Evolutionary conservation across 1,140 invertebrate genomes (phyloP).

Genomic region (Pseudachorutes palmiensis): DNA sequence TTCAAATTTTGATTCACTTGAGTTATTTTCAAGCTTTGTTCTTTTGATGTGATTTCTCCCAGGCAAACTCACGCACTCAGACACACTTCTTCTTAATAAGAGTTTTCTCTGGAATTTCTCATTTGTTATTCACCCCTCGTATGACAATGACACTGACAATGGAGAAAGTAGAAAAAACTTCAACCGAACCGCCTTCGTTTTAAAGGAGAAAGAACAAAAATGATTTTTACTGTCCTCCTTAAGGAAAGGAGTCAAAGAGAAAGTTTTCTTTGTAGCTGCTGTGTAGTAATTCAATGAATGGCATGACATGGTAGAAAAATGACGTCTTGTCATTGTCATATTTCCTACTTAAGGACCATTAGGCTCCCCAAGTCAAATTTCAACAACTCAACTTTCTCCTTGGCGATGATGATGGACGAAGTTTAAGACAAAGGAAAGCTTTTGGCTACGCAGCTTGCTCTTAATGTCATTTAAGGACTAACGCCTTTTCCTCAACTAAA

Average conservation of each 20-base stretch:
- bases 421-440: neutral
- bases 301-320: neutral
- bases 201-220: no score
- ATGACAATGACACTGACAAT: neutral
- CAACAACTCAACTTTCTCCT: neutral
- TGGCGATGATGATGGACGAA: neutral
- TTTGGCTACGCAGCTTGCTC: no score
- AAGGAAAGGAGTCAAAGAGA: neutral
- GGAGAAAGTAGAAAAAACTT: no score
- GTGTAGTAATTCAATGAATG: neutral
- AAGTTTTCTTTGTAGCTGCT: neutral
- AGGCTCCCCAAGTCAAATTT: neutral
- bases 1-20: neutral
- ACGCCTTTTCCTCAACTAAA: no score
- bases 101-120: neutral
- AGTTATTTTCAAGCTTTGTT: neutral
- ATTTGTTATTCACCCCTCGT: neutral
- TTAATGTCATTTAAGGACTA: no score
- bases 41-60: no score
- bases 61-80: no score
- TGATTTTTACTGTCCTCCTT: neutral
- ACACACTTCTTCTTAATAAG: neutral
- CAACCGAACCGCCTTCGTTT: no score
- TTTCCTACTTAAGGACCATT: neutral
- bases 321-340: neutral